phyloP scores from a whole-genome alignment of 2,797 vertebrate genomes.

The Neosilurus hyrtlii region DNA sequence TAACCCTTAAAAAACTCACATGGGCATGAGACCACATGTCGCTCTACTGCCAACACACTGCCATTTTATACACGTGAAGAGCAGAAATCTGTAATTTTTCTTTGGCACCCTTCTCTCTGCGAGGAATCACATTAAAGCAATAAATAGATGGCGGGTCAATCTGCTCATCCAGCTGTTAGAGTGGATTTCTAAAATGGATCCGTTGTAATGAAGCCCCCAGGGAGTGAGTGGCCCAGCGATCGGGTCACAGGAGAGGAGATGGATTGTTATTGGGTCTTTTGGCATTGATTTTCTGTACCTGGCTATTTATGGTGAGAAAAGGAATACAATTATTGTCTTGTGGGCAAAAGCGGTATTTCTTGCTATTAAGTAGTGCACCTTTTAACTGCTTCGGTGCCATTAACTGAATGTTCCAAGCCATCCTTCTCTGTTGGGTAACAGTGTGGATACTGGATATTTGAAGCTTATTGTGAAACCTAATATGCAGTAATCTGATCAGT shows the following conservation, averaged over 20 bases:
- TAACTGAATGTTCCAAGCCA: slow-evolving; percentile 30
- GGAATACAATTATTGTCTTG: slow-evolving; percentile 58
- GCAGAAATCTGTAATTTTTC: neutral
- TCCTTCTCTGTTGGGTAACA: slow-evolving; percentile 26
- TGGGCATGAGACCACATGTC: neutral
- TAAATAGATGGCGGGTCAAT: slow-evolving; percentile 45
- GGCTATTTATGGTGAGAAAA: slow-evolving; percentile 52
- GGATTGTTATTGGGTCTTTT: slow-evolving; percentile 49
- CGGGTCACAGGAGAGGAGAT: slow-evolving; percentile 45
- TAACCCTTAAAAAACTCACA: neutral
- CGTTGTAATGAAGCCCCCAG: slow-evolving; percentile 39
- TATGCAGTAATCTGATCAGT: slow-evolving; percentile 27
- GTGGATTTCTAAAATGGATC: slow-evolving; percentile 46
- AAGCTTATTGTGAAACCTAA: slow-evolving; percentile 30
- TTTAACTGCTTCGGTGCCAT: slow-evolving; percentile 45
- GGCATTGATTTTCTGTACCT: slow-evolving; percentile 55
- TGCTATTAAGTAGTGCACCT: slow-evolving; percentile 48
- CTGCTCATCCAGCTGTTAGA: slow-evolving; percentile 30
- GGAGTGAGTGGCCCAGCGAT: slow-evolving; percentile 12
- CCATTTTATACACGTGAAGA: neutral
- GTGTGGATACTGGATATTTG: slow-evolving; percentile 31
- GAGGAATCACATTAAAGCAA: slow-evolving; percentile 44
- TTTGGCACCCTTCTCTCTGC: neutral
- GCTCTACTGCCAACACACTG: neutral
- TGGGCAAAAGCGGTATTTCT: slow-evolving; percentile 53